Conservation (phyloP, 2,113 vertebrate species). For the Platycercus adscitus region DNA sequence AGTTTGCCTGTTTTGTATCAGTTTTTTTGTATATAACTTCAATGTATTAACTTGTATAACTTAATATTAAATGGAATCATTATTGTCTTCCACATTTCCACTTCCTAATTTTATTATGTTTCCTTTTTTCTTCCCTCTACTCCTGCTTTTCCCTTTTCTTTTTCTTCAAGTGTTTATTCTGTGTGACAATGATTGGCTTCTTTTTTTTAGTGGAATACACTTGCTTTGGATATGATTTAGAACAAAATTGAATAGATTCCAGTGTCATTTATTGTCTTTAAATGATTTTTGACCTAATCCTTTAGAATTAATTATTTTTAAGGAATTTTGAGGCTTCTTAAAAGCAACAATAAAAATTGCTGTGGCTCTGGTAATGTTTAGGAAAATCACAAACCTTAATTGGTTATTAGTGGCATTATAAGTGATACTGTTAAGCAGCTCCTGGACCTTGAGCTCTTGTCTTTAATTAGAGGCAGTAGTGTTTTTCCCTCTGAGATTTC, state of each 20-base stretch:
- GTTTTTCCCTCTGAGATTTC: constrained; percentile 37
- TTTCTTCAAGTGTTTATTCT: constrained; percentile 1
- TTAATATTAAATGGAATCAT: neutral
- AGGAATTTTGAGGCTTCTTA: neutral
- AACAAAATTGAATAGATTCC: neutral
- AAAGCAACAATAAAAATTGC: neutral
- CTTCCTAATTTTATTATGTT: neutral
- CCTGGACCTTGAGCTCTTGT: constrained; percentile 4
- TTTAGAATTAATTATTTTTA: constrained; percentile 29
- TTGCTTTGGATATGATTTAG: neutral
- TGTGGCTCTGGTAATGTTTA: neutral
- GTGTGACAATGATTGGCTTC: neutral
- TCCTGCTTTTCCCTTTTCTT: neutral
- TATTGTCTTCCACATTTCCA: neutral
- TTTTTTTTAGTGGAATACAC: neutral
- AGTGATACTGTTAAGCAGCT: constrained; percentile 24
- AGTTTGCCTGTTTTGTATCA: neutral
- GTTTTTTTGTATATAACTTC: neutral
- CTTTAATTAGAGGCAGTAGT: constrained; percentile 12
- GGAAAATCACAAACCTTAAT: constrained; percentile 24
- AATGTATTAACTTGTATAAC: neutral
- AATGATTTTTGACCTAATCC: constrained; percentile 21
- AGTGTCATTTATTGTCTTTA: neutral
- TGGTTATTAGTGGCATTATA: constrained; percentile 35
- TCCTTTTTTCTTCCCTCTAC: neutral